A percentile compares a stretch with the other conserved stretches of the same genome.
Evolutionary conservation across 2,888 invertebrate species (phyloP).

Genomic region (Heteromurus nitidus): DNA sequence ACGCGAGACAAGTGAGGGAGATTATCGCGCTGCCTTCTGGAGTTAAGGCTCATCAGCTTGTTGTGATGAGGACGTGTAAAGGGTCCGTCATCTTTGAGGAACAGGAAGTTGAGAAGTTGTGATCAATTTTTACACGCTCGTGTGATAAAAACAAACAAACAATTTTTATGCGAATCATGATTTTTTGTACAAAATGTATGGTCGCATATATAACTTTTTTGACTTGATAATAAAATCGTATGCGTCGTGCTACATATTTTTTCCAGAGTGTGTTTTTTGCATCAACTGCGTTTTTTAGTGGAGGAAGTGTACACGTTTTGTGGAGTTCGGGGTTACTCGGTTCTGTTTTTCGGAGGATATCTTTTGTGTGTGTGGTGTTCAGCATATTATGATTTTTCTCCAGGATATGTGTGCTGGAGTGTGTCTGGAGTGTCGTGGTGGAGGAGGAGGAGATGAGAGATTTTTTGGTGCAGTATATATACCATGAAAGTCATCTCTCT

Average conservation of each 20-base stretch:
- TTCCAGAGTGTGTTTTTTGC: too few relatives aligned
- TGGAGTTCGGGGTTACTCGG: not conserved
- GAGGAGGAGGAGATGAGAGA: not conserved
- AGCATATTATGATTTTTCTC: not conserved
- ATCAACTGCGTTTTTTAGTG: too few relatives aligned
- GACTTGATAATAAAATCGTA: not conserved
- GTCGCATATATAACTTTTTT: not conserved
- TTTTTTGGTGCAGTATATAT: slow-evolving; percentile 58
- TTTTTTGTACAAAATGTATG: not conserved
- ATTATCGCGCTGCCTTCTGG: slow-evolving; percentile 8
- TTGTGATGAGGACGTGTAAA: slow-evolving; percentile 24
- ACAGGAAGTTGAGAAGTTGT: not conserved
- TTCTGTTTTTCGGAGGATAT: not conserved
- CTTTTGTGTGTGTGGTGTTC: not conserved
- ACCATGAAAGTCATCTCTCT: too few relatives aligned
- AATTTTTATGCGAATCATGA: not conserved
- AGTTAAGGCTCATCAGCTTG: not conserved
- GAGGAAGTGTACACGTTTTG: too few relatives aligned
- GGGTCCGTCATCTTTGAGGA: slow-evolving; percentile 42
- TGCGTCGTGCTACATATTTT: not conserved
- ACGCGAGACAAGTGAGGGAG: slow-evolving; percentile 38
- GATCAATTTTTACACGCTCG: too few relatives aligned
- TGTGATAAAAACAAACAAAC: too few relatives aligned
- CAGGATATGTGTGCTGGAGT: not conserved
- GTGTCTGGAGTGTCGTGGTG: not conserved